These are phyloP conservation scores for Epinephelus cyanopodus DNA, from an alignment of 2,113 vertebrate genomes.

Conservation along the genomic window DNA sequence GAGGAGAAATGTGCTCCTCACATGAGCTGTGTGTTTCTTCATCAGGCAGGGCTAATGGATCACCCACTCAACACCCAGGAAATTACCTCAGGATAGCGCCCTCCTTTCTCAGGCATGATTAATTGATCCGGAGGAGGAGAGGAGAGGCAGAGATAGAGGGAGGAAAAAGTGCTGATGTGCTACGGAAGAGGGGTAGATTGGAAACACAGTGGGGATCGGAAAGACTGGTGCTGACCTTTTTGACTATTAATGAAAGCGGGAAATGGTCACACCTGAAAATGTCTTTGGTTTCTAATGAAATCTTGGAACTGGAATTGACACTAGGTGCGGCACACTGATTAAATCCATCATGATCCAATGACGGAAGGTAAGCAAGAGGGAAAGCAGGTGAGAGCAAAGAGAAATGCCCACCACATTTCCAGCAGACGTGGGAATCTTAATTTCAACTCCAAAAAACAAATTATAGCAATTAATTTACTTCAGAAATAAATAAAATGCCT, in stretches of 20 bases:
- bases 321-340: slow-evolving; percentile 15
- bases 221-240: slow-evolving; percentile 76
- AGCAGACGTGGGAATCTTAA: not conserved
- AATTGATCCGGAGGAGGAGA: slow-evolving; percentile 78
- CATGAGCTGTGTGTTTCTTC: slow-evolving; percentile 66
- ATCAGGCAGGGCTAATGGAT: slow-evolving; percentile 81
- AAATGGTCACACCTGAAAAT: slow-evolving; percentile 58
- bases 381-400: not conserved
- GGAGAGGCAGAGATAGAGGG: slow-evolving; percentile 40
- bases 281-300: slow-evolving; percentile 54
- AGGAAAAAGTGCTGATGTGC: slow-evolving; percentile 71
- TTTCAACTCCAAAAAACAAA: slow-evolving; percentile 6
- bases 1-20: slow-evolving; percentile 27
- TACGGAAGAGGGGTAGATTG: slow-evolving; percentile 75
- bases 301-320: slow-evolving; percentile 31
- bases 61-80: slow-evolving; percentile 80
- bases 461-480: not conserved
- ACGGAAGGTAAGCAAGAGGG: not conserved
- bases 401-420: not conserved
- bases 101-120: slow-evolving; percentile 81
- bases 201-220: slow-evolving; percentile 69
- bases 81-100: slow-evolving; percentile 81
- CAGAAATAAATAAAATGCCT: not conserved
- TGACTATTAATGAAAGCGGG: slow-evolving; percentile 78
- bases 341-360: slow-evolving; percentile 34